Evolutionary conservation across 1,140 invertebrate genomes (phyloP), one percentile per base, ranked within the genome.

Genomic region (Yoshiicerus persimilis): DNA sequence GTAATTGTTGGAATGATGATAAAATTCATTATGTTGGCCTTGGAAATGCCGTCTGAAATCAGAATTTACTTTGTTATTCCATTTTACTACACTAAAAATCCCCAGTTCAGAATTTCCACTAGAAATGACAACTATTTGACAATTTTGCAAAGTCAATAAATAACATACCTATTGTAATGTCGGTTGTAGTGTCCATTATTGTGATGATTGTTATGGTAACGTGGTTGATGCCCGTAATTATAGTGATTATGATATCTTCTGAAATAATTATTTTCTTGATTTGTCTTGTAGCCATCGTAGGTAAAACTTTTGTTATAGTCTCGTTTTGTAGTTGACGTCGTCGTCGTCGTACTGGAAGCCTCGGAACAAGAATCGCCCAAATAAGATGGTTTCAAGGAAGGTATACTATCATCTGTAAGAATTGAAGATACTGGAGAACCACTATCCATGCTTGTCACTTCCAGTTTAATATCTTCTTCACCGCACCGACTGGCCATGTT

Each of bases 211-310:
- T 32, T 80, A 38, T 80, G 75, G 75, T 80, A 80, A n/a, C 75
- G 30, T 38, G 30, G 75, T 38, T 80, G 75, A 34, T 80, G 75
- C 23, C 75, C 75, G 32, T 80, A 80, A 20, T 80, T 80, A 36
- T 80, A 80, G 38, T 80, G 75, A 80, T 80, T 80, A n/a, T 80
- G 34, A 32, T 80, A 36, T 80, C 75, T 38, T 36, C 75, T 80
- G 34, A 80, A 80, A 32, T 80, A 80, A 23, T 80, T 80, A 80
- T 80, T 80, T 38, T 80, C 75, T n/a, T 80, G 75, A n/a, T 38
- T 80, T 38, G 75, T 30, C 64, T 70, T 70, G 64, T 70, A 70
- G 64, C 64, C 47, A n/a, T 56, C 47, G 47, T 56, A 56, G n/a
- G 47, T n/a, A 56, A 56, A 56, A 56, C 47, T 56, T 56, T n/a